These are phyloP conservation scores for Anolis sagrei DNA, from an alignment of 2,113 vertebrate genomes.

Conservation along the genomic window DNA sequence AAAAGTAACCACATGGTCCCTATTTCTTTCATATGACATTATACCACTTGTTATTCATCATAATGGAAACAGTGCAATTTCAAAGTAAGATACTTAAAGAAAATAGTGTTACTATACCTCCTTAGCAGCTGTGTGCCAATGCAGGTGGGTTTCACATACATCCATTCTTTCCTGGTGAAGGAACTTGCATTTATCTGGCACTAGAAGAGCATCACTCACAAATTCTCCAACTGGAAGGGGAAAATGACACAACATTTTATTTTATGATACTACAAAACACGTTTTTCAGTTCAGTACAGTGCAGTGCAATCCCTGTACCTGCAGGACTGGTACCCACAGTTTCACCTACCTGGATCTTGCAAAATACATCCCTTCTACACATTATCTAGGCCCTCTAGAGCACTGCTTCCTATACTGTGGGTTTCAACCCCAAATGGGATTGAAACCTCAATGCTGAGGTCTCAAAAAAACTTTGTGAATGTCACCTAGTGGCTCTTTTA, in stretches of 20 bases:
- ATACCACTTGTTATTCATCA: neutral
- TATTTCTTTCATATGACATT: neutral
- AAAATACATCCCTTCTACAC: too few species aligned
- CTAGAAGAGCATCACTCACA: slow-evolving; percentile 97
- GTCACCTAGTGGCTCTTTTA: too few species aligned
- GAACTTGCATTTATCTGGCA: slow-evolving; percentile 98
- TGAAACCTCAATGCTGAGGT: too few species aligned
- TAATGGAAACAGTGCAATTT: neutral
- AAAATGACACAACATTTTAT: neutral
- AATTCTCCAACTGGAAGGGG: slow-evolving; percentile 92
- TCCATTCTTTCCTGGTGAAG: slow-evolving; percentile 98
- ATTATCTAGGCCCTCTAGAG: too few species aligned
- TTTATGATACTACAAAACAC: neutral
- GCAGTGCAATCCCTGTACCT: too few species aligned
- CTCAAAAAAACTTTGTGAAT: too few species aligned
- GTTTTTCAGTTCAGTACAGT: slow-evolving; percentile 1
- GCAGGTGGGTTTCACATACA: slow-evolving; percentile 96
- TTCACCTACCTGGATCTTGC: too few species aligned
- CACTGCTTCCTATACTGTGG: too few species aligned
- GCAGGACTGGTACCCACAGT: too few species aligned
- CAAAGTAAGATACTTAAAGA: slow-evolving; percentile 16
- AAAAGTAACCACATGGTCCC: neutral
- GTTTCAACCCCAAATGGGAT: too few species aligned
- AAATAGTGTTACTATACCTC: slow-evolving; percentile 80
- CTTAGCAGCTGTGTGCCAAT: slow-evolving; percentile 98